These are phyloP conservation scores for Craterocephalus amniculus DNA, from an alignment of 2,797 vertebrate species.

Conservation along the genomic window DNA sequence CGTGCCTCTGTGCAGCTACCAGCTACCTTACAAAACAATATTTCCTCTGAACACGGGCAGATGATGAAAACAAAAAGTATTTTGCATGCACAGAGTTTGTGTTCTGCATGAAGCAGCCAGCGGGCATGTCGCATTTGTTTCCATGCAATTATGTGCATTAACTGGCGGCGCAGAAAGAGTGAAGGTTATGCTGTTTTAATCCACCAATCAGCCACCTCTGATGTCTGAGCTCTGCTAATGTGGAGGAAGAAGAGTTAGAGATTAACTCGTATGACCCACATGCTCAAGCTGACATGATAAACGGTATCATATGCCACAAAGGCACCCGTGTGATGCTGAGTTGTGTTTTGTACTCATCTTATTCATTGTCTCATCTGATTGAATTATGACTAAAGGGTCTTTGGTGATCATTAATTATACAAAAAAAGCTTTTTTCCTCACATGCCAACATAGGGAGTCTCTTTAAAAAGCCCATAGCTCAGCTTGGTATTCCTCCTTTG, in stretches of 20 bases:
- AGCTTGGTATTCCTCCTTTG: too few species aligned
- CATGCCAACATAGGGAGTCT: not conserved
- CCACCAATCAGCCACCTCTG: constrained; percentile 45
- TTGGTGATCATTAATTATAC: not conserved
- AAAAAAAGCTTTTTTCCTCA: not conserved
- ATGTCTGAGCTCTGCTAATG: constrained; percentile 50
- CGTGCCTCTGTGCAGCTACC: constrained; percentile 1
- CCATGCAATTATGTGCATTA: constrained; percentile 6
- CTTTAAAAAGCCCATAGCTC: constrained; percentile 4
- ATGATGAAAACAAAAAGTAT: not conserved
- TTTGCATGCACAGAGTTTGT: too few species aligned
- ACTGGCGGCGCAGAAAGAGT: constrained; percentile 16
- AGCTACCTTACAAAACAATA: constrained; percentile 7
- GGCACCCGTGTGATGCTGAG: not conserved
- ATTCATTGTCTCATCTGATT: not conserved
- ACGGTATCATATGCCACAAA: constrained; percentile 18
- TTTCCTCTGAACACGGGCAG: constrained; percentile 3
- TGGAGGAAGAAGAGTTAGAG: constrained; percentile 64
- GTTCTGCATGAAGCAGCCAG: too few species aligned
- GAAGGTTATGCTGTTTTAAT: constrained; percentile 46
- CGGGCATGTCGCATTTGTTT: not conserved
- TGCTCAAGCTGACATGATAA: constrained; percentile 49
- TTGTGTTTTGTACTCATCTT: not conserved
- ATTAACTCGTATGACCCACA: constrained; percentile 77
- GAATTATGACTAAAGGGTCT: not conserved